Evolutionary conservation across 2,888 invertebrate genomes (phyloP), one percentile per base, ranked within the genome.

Genomic region (Lepidonotus clava): DNA sequence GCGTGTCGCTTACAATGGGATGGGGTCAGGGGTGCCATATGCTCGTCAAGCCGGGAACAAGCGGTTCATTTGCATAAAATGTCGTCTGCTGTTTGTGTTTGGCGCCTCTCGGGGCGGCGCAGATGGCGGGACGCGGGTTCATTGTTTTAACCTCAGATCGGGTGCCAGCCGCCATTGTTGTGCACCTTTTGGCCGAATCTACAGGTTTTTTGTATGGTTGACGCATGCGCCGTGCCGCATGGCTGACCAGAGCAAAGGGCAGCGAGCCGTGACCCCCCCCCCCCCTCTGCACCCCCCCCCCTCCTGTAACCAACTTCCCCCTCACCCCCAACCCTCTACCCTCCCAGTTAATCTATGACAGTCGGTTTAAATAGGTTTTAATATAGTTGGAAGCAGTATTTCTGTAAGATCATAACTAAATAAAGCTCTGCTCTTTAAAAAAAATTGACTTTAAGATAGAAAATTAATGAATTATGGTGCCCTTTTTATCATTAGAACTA

Each of bases 1-100:
- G 28, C 28, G 28, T 14, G 4, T 0, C 61, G 5, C 28, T 28
- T 18, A 46, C 21, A 61, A 61, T 28, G 14, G 28, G 61, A 1
- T 1, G 24, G 61, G 28, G n/a, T 18, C 28, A n/a, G n/a, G n/a
- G 28, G 61, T 28, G 61, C 71, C 71, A 71, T 71, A 71, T 71
- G 71, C 71, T 71, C 8, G 11, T 21, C 24, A 18, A 34, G 24
- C n/a, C 71, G 11, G 71, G n/a, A 38, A 71, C 71, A 71, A 71
- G n/a, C 18, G n/a, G 36, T 38, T 38, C 71, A 71, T 71, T 71
- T 71, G 71, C 71, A 71, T 71, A 71, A 36, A 36, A 71, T 38
- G 71, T 14, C 71, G n/a, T 34, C 8, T 11, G 2, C n/a, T 71
- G 18, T 71, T 71, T 71, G 38, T 71, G 38, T 71, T 71, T 18